These are phyloP conservation scores for Thalpophila matura DNA, from an alignment of 2,888 invertebrate species.

Conservation along the genomic window DNA sequence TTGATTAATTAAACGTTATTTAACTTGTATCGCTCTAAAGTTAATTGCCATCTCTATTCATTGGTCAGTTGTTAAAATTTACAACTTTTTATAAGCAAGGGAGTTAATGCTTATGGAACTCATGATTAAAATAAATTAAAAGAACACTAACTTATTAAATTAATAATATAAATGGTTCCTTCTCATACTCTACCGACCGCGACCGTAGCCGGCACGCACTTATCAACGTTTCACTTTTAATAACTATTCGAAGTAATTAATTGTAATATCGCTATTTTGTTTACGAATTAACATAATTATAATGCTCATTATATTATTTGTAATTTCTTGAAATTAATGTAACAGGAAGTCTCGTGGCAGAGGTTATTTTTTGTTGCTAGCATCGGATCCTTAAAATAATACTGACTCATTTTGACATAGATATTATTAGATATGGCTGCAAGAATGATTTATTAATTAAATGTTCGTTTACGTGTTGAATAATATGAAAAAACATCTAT, in stretches of 20 bases:
- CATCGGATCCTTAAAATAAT: conserved; percentile 35
- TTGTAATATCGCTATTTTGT: conserved; percentile 78
- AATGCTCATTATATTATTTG: conserved; percentile 42
- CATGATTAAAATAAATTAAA: too few relatives aligned
- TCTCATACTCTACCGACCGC: conserved; percentile 49
- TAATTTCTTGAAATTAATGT: conserved; percentile 38
- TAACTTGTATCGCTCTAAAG: too few relatives aligned
- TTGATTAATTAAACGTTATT: too few relatives aligned
- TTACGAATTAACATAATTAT: conserved; percentile 47
- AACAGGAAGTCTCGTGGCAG: conserved; percentile 48
- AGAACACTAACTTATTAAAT: too few relatives aligned
- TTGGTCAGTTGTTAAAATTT: too few relatives aligned
- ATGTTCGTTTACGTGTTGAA: too few relatives aligned
- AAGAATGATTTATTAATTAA: too few relatives aligned
- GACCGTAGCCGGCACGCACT: conserved; percentile 74
- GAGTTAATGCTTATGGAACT: too few relatives aligned
- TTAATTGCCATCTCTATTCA: too few relatives aligned
- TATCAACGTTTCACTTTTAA: conserved; percentile 86
- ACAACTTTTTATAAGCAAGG: too few relatives aligned
- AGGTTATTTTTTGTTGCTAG: conserved; percentile 43
- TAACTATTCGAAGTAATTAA: conserved; percentile 86
- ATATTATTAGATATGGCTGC: too few relatives aligned
- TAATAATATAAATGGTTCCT: conserved; percentile 6
- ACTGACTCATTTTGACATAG: conserved; percentile 40
- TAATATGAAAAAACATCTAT: too few relatives aligned